Evolutionary conservation across 2,888 invertebrate species (phyloP).

Genomic region (Drosophila mimetica): DNA sequence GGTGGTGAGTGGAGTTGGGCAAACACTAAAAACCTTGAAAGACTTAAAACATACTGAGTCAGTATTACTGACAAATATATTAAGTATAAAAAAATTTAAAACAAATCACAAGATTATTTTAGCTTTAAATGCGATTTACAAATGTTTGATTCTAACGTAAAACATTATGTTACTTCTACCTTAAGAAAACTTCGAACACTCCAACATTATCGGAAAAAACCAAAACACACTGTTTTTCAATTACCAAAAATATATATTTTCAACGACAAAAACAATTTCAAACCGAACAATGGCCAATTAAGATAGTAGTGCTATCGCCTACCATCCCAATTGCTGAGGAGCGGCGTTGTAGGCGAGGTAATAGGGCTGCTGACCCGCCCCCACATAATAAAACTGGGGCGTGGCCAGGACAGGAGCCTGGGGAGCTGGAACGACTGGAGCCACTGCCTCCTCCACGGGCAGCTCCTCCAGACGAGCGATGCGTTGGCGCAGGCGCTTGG

Average conservation of each 20-base stretch:
- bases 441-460: slow-evolving; percentile 43
- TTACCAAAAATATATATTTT: slow-evolving; percentile 21
- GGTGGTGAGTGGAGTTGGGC: slow-evolving; percentile 12
- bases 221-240: not conserved
- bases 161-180: not conserved
- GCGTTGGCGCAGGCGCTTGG: slow-evolving; percentile 50
- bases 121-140: no score
- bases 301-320: slow-evolving; percentile 6
- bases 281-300: slow-evolving; percentile 1
- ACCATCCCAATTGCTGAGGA: slow-evolving; percentile 71
- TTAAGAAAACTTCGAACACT: not conserved
- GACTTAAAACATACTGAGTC: no score
- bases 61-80: no score
- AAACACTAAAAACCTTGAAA: no score
- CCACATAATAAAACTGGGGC: slow-evolving; percentile 65
- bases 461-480: slow-evolving; percentile 68
- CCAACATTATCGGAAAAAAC: not conserved
- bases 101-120: no score
- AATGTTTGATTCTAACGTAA: no score
- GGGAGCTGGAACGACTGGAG: slow-evolving; percentile 30
- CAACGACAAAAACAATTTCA: slow-evolving; percentile 6
- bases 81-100: no score
- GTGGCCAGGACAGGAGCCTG: slow-evolving; percentile 25
- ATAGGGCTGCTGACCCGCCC: slow-evolving; percentile 65
- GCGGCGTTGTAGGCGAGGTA: slow-evolving; percentile 63